Evolutionary conservation across 2,797 vertebrate species (phyloP).

Genomic region (Phataginus tetradactyla): DNA sequence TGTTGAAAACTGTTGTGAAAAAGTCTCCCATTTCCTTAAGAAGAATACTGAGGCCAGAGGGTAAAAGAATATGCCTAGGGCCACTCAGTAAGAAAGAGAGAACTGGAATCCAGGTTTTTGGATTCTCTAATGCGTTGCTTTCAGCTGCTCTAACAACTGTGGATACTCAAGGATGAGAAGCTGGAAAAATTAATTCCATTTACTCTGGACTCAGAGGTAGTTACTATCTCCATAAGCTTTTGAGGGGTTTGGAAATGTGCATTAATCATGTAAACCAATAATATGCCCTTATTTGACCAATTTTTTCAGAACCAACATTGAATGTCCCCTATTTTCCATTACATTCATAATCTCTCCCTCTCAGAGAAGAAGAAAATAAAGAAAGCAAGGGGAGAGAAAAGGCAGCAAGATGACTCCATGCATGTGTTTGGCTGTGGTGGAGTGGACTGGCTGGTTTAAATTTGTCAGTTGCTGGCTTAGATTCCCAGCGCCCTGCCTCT

Average conservation of each 20-base stretch:
- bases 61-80: background rate
- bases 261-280: slow-evolving; percentile 81
- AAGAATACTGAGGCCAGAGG: background rate
- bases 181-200: slow-evolving; percentile 53
- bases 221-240: slow-evolving; percentile 62
- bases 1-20: slow-evolving; percentile 7
- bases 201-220: slow-evolving; percentile 28
- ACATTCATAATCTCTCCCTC: slow-evolving; percentile 71
- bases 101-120: background rate
- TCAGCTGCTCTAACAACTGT: background rate
- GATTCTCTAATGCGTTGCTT: background rate
- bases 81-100: background rate
- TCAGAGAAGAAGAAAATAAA: background rate
- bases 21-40: background rate
- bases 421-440: slow-evolving; percentile 44
- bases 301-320: slow-evolving; percentile 72
- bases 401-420: slow-evolving; percentile 61
- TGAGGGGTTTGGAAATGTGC: slow-evolving; percentile 77
- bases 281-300: slow-evolving; percentile 75
- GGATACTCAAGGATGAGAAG: background rate
- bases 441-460: slow-evolving; percentile 82
- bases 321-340: slow-evolving; percentile 79
- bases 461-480: slow-evolving; percentile 81
- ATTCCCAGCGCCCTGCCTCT: slow-evolving; percentile 78
- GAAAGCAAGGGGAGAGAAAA: background rate